Base-by-base conservation (phyloP, 1,140 invertebrate genomes). In the Helicoverpa zea region DNA sequence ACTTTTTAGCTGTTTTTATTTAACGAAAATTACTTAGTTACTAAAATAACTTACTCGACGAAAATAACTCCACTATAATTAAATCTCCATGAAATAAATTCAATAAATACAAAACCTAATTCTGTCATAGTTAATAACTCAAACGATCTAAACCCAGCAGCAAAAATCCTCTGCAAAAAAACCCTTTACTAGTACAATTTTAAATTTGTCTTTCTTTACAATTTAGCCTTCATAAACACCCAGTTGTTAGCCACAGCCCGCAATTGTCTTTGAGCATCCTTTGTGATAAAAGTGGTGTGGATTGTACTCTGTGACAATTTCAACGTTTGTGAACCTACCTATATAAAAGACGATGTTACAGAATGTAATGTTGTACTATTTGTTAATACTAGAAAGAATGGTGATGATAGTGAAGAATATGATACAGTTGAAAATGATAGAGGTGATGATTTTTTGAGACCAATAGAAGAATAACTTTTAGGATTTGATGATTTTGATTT, bases 191-290 rank as follows among this genome's bases (percentile, higher is more conserved):
- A 61, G 30, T 47, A 30, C 56, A 61, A 58, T 75, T 61, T 75
- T 29, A 75, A 75, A 75, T 75, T 75, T 61, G 73, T 75, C 73
- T 75, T 75, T 75, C 56, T 75, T 47, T 75, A 58, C 73, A 75
- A 75, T 75, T 75, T 75, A 75, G 43, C 73, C 58, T 75, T 75
- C 58, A 75, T 75, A 75, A 75, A 75, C 73, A 74, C 72, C 54
- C 72, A 43, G 73, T 75, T 75, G 73, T 61, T 75, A 61, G 73
- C 35, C 35, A 16, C 73, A 61, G 56, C 18, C 18, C 73, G 18
- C 73, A 75, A 75, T 75, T 75, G 73, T 75, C 73, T 75, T 75
- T 61, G 73, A 75, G 56, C 52, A 14, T 56, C 73, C 56, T 75
- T 75, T 75, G 73, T 75, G 54, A 18, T 54, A 58, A 58, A 75